Base-by-base conservation (phyloP, 2,113 vertebrate species). In the Origma solitaria region DNA sequence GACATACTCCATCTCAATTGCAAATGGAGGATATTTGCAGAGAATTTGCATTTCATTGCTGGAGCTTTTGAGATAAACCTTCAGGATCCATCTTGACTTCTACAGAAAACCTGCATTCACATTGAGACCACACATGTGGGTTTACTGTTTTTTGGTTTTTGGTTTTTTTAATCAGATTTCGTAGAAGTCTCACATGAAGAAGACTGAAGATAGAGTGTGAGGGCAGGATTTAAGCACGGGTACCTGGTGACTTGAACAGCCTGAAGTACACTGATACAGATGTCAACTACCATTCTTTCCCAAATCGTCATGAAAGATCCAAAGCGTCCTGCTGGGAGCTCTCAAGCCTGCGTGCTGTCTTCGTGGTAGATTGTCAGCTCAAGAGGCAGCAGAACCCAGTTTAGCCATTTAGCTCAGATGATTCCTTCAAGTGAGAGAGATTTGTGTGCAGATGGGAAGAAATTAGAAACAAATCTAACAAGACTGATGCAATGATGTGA, bases 161-260 rank as follows among this genome's bases (percentile, higher is more conserved):
- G 9, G 5, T 25, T n/a, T 18, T 65, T n/a, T 49, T 7, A 21
- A 76, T 40, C 15, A 68, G 31, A 51, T 42, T 76, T 16, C 2
- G 8, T 1, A 13, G 15, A 68, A 64, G 7, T 60, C 8, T 64
- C 3, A 3, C 17, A 31, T n/a, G 24, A 64, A 58, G n/a, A 69
- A 60, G 12, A 47, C 19, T 31, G 33, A n/a, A 35, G 23, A 35
- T 25, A 51, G n/a, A 1, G 1, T 49, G 20, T 0, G 0, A 62
- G 13, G 27, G 6, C 35, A 82, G 8, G 42, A 65, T 2, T 5
- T n/a, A 28, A 57, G 10, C 25, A 47, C 22, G 15, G 18, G 3
- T 18, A 71, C 19, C 44, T 58, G 49, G 4, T 31, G 13, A 42
- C 8, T 15, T 76, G 16, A 51, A 72, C 7, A 51, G 15, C 19